These are phyloP conservation scores for Micrasema minimum DNA, from an alignment of 1,140 invertebrate genomes.

Conservation along the genomic window DNA sequence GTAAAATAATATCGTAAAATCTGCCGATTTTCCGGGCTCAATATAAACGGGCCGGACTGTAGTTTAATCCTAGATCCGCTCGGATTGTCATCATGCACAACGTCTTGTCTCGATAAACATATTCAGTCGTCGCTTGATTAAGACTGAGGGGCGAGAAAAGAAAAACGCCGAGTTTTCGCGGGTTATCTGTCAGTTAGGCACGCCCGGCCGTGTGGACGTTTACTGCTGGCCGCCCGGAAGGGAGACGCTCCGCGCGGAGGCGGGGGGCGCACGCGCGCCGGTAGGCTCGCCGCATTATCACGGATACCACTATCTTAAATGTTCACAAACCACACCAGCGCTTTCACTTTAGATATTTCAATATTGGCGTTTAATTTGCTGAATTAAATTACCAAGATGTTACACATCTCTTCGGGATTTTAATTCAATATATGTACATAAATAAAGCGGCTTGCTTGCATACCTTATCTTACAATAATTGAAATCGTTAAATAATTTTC, in stretches of 20 bases:
- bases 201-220: constrained; percentile 21
- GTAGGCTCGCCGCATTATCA: constrained; percentile 32
- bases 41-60: neutral
- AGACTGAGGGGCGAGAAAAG: constrained; percentile 29
- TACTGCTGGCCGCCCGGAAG: neutral
- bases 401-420: neutral
- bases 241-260: neutral
- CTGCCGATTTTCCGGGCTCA: neutral
- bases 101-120: constrained; percentile 16
- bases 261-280: constrained; percentile 32
- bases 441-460: no score
- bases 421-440: neutral
- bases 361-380: no score
- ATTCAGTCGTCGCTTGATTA: constrained; percentile 6
- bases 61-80: constrained; percentile 5
- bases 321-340: no score
- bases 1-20: constrained; percentile 23
- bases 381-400: no score
- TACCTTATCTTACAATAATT: no score
- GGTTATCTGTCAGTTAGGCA: constrained; percentile 38
- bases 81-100: neutral
- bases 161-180: constrained; percentile 39
- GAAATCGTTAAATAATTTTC: neutral
- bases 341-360: no score
- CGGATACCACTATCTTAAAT: constrained; percentile 14